Base-by-base conservation (phyloP, 2,113 vertebrate species). In the Albula glossodonta region DNA sequence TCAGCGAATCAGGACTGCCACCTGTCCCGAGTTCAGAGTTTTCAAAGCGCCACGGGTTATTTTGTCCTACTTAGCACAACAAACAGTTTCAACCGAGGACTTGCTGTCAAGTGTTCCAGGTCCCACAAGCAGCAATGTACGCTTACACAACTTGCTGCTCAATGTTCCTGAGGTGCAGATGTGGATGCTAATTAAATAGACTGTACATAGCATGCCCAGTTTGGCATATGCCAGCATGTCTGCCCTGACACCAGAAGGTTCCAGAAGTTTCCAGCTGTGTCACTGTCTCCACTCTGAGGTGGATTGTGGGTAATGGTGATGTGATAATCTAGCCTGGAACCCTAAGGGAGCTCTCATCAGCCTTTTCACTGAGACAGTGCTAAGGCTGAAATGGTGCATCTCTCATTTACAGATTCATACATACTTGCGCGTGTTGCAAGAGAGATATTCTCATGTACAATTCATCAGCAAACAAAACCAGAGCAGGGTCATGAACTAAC, bases 1-100 rank as follows among this genome's bases (percentile, higher is more conserved):
- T 80, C 60, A 88, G 52, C 77, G 79, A 50, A 92, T 93, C 90
- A 90, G 60, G 84, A 8, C 11, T 85, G 88, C 90, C 80, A 57
- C 78, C 84, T 84, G 81, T 78, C 85, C 74, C 85, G 41, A 51
- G 56, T 83, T 53, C 83, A 50, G 80, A 31, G 85, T 66, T 77
- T 8, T 17, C 22, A n/a, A 74, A 11, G 70, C n/a, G 22, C 70
- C 70, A 74, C 9, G 22, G n/a, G 70, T 74, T 8, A 74, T 74
- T 22, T 74, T 22, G 11, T 74, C 70, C 31, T 74, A 74, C 31
- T 74, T 70, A 70, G 19, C 63, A 70, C 70, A 74, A 22, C 22
- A 41, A 74, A 10, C 70, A 22, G 70, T 74, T n/a, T 74, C 70
- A 7, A 25, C 22, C 5, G 63, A 70, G 63, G 63, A 70, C 63